Evolutionary conservation across 2,113 vertebrate genomes (phyloP).

Genomic region (Dipodomys spectabilis): DNA sequence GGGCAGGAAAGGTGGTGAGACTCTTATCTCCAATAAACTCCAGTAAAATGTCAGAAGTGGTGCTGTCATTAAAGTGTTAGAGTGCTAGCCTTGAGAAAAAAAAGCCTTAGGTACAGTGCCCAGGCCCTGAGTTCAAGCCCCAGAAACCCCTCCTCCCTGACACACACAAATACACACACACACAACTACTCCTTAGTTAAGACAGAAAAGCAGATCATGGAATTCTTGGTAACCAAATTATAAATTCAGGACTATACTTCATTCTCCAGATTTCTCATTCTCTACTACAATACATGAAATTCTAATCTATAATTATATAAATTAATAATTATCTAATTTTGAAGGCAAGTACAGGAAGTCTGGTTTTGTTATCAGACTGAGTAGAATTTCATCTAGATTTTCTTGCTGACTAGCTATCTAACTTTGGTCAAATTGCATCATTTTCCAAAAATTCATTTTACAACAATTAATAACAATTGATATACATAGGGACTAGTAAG

Average conservation of each 20-base stretch:
- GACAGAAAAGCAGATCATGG: not conserved
- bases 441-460: slow-evolving; percentile 35
- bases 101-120: too few relatives aligned
- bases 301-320: not conserved
- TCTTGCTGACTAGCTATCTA: not conserved
- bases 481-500: not conserved
- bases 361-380: not conserved
- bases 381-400: not conserved
- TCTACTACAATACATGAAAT: not conserved
- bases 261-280: not conserved
- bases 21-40: too few relatives aligned
- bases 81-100: too few relatives aligned
- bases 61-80: too few relatives aligned
- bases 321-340: not conserved
- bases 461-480: not conserved
- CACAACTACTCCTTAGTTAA: not conserved
- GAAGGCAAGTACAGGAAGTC: not conserved
- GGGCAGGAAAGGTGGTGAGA: too few relatives aligned
- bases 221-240: not conserved
- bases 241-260: not conserved
- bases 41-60: too few relatives aligned
- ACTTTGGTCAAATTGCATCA: not conserved
- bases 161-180: too few relatives aligned
- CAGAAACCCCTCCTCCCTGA: too few relatives aligned
- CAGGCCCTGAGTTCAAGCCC: too few relatives aligned